Conservation (phyloP, 2,797 vertebrate species). For the Urosaurus nigricauda region DNA sequence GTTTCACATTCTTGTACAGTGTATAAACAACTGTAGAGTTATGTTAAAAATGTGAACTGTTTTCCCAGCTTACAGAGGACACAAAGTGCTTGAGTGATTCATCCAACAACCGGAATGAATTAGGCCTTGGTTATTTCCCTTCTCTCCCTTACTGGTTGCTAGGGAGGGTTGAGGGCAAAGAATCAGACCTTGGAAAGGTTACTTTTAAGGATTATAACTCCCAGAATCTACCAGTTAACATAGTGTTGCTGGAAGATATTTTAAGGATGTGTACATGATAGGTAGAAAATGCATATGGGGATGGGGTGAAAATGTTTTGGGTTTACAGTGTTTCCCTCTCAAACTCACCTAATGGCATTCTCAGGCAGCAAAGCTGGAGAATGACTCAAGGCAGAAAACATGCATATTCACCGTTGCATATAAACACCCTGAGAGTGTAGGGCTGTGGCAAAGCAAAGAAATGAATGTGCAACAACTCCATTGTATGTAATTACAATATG, state of each 20-base stretch:
- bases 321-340: slow-evolving; percentile 33
- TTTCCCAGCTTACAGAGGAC: slow-evolving; percentile 66
- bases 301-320: slow-evolving; percentile 6
- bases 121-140: slow-evolving; percentile 43
- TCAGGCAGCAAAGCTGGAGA: slow-evolving; percentile 29
- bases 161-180: slow-evolving; percentile 37
- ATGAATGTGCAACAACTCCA: too few relatives aligned
- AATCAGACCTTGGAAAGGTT: neutral
- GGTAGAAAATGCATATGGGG: slow-evolving; percentile 21
- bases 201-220: too few relatives aligned
- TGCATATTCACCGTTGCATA: too few relatives aligned
- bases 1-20: slow-evolving; percentile 54
- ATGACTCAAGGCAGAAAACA: neutral
- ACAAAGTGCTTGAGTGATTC: slow-evolving; percentile 53
- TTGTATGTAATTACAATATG: too few relatives aligned
- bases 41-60: slow-evolving; percentile 58
- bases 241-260: too few relatives aligned
- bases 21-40: slow-evolving; percentile 50
- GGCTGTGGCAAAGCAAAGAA: too few relatives aligned
- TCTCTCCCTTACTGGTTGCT: slow-evolving; percentile 31
- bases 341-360: slow-evolving; percentile 17
- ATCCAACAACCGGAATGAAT: slow-evolving; percentile 66
- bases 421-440: too few relatives aligned
- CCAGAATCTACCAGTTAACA: too few relatives aligned
- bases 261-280: neutral